Percentiles rank a stretch among this genome's conserved stretches.
Evolutionary conservation across 1,140 invertebrate species (phyloP).

Genomic region (Drosophila persimilis): DNA sequence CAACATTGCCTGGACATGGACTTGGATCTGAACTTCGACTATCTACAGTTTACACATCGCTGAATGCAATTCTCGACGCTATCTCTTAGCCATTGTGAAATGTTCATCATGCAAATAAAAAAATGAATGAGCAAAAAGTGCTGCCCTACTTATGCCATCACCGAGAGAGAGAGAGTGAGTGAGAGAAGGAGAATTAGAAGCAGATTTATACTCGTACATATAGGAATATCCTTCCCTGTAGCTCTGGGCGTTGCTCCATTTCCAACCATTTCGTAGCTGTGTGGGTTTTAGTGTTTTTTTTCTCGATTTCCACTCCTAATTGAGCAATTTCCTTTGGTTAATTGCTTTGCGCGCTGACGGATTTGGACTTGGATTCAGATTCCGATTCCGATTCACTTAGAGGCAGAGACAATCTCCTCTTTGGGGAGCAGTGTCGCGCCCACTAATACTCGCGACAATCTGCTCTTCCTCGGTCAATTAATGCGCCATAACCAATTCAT

Average conservation of each 20-base stretch:
- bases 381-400: slow-evolving; percentile 10
- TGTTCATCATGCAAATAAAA: slow-evolving; percentile 39
- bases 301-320: slow-evolving; percentile 69
- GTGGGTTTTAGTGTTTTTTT: slow-evolving; percentile 30
- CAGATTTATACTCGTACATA: not conserved
- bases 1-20: slow-evolving; percentile 7
- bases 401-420: slow-evolving; percentile 13
- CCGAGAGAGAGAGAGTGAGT: not conserved
- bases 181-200: not conserved
- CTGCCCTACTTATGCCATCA: slow-evolving; percentile 39
- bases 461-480: slow-evolving; percentile 45
- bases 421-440: not conserved
- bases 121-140: slow-evolving; percentile 11
- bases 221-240: not conserved
- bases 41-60: slow-evolving; percentile 71
- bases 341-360: slow-evolving; percentile 56
- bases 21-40: slow-evolving; percentile 44
- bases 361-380: slow-evolving; percentile 28
- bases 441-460: slow-evolving; percentile 18
- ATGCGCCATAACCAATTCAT: slow-evolving; percentile 43
- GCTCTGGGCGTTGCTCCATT: not conserved
- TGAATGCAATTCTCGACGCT: slow-evolving; percentile 52
- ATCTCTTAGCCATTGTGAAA: slow-evolving; percentile 36
- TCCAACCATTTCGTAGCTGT: slow-evolving; percentile 5
- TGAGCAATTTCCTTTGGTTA: slow-evolving; percentile 71